These are phyloP conservation scores for Choristoneura fumiferana DNA, from an alignment of 1,140 invertebrate species.

Conservation along the genomic window DNA sequence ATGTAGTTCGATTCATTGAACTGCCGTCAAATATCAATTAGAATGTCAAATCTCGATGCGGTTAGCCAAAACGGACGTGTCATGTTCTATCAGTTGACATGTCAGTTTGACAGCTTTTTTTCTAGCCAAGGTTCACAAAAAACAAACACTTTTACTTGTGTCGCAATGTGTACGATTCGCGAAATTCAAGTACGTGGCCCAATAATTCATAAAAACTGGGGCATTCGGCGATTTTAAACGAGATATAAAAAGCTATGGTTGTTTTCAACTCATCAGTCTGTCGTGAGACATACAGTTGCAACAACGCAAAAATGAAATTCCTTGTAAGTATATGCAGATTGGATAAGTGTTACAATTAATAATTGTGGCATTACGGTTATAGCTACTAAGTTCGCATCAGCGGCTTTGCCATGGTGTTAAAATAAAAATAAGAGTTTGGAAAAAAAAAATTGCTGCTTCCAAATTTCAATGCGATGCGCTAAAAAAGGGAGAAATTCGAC, in stretches of 20 bases:
- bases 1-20: neutral
- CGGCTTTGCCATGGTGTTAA: too few species aligned
- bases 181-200: slow-evolving; percentile 17
- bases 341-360: too few species aligned
- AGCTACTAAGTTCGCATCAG: too few species aligned
- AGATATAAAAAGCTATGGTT: slow-evolving; percentile 20
- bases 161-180: slow-evolving; percentile 9
- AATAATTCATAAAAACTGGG: slow-evolving; percentile 18
- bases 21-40: neutral
- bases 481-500: too few species aligned
- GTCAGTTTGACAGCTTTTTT: slow-evolving; percentile 11
- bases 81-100: slow-evolving; percentile 12
- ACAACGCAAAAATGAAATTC: slow-evolving; percentile 4
- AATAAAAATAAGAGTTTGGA: too few species aligned
- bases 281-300: neutral
- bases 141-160: slow-evolving; percentile 9
- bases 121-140: slow-evolving; percentile 14
- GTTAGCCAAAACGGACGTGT: neutral
- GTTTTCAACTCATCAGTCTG: neutral
- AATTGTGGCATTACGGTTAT: too few species aligned
- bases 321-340: slow-evolving; percentile 25
- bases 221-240: slow-evolving; percentile 20
- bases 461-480: too few species aligned
- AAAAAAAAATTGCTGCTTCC: too few species aligned
- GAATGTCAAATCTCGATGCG: neutral